Evolutionary conservation across 2,888 invertebrate species (phyloP), one percentile per base, ranked within the genome.

Genomic region (Aphrophora alni): DNA sequence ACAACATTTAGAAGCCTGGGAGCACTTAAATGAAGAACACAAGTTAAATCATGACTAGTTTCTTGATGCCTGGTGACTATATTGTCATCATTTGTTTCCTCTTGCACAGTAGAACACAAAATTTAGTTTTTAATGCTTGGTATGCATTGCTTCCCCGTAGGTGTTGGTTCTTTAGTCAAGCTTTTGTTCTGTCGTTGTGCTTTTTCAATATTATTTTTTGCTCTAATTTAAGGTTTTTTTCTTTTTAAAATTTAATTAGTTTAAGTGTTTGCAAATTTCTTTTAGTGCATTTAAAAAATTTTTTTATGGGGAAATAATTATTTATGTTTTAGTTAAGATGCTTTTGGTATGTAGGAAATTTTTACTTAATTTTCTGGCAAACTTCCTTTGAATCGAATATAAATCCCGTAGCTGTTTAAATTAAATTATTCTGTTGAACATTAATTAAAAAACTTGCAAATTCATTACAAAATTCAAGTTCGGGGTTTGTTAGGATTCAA

Each of bases 31-130:
- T 72, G 28, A 72, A 26, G n/a, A 78, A 14, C 69, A 51, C 26
- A 38, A 70, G 33, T 68, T 68, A 72, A 51, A 78, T 51, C 33
- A 33, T 33, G 33, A 33, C 33, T 33, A 33, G 33, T 33, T 7
- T 21, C 33, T 77, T 74, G 81, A 81, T 81, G 81, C 81, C 81
- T 81, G 81, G 81, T 81, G 81, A 77, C 81, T 69, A 21, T 10
- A 71, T 51, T 69, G 81, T 78, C 81, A 78, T 69, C 75, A 27
- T 14, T 70, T 78, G 81, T 81, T 81, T 81, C 81, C 78, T 81
- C 80, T 80, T 79, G 59, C 59, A 59, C 21, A 12, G 21, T 59
- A 59, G 59, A 59, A 59, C 59, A 59, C 59, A 59, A 21, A 21
- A 59, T 21, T 59, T 59, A 59, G 59, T 59, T 70, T 33, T 44